These are phyloP conservation scores for Orcinus orca DNA, from an alignment of 2,113 vertebrate genomes.

Conservation along the genomic window DNA sequence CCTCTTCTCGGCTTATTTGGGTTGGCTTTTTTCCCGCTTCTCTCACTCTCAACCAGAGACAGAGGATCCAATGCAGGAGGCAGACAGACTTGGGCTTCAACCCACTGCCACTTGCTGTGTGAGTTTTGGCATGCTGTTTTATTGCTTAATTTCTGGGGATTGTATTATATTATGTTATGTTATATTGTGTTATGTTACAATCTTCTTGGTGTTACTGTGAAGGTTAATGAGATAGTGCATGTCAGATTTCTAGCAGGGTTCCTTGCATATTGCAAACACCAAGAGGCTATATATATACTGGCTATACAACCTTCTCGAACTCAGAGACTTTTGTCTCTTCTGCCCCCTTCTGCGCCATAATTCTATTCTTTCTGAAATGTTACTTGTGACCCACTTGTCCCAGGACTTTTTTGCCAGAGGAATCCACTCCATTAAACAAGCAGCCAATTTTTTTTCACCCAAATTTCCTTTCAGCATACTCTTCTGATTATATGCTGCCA, in stretches of 20 bases:
- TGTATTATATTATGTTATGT: neutral
- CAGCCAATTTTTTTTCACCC: neutral
- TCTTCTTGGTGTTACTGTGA: neutral
- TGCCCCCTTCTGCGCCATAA: neutral
- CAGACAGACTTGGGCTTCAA: neutral
- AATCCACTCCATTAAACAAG: neutral
- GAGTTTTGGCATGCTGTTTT: conserved; percentile 18
- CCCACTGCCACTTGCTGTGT: neutral
- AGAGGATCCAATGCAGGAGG: neutral
- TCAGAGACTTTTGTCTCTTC: neutral
- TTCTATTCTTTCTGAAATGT: neutral
- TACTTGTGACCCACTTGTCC: neutral
- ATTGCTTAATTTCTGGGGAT: neutral
- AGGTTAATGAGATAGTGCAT: neutral
- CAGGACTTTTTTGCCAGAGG: neutral
- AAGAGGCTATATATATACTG: neutral
- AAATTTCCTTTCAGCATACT: conserved; percentile 5
- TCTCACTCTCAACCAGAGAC: neutral
- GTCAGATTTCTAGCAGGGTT: conserved; percentile 28
- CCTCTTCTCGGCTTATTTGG: neutral
- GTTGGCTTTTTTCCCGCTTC: neutral
- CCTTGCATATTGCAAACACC: neutral
- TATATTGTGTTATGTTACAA: neutral
- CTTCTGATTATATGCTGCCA: neutral
- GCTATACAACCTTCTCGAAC: neutral